Evolutionary conservation across 2,888 invertebrate species (phyloP).

Genomic region (Morpho achilles): DNA sequence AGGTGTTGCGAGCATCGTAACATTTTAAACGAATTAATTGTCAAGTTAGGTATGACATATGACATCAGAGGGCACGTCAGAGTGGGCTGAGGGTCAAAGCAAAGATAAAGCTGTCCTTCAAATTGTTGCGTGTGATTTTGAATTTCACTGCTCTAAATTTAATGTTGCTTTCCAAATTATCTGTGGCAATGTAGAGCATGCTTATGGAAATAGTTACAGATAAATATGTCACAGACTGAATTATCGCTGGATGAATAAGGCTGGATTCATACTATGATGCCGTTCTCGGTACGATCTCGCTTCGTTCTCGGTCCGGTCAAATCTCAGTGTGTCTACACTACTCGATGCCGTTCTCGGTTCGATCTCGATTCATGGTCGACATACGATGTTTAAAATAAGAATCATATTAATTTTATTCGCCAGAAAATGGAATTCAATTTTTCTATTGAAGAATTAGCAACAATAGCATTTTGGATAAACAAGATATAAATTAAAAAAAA

Average conservation of each 20-base stretch:
- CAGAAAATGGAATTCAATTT: too few relatives aligned
- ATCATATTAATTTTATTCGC: too few relatives aligned
- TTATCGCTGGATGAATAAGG: neutral
- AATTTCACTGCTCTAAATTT: neutral
- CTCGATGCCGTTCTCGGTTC: too few relatives aligned
- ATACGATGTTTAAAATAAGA: too few relatives aligned
- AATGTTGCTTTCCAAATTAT: neutral
- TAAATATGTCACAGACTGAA: neutral
- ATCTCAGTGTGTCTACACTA: too few relatives aligned
- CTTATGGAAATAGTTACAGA: slow-evolving; percentile 5
- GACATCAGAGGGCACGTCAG: slow-evolving; percentile 2
- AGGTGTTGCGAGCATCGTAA: neutral
- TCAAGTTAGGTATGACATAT: slow-evolving; percentile 1
- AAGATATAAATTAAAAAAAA: too few relatives aligned
- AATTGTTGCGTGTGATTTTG: neutral
- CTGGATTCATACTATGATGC: too few relatives aligned
- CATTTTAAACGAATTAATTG: slow-evolving; percentile 6
- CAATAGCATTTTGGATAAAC: too few relatives aligned
- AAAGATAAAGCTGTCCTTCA: neutral
- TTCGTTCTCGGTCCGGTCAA: too few relatives aligned
- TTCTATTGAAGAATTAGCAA: too few relatives aligned
- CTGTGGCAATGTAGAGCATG: slow-evolving; percentile 1
- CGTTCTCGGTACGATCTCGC: too few relatives aligned
- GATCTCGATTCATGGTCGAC: too few relatives aligned
- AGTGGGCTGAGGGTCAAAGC: neutral